Evolutionary conservation across 1,140 invertebrate species (phyloP).

Genomic region (Onthophagus taurus): DNA sequence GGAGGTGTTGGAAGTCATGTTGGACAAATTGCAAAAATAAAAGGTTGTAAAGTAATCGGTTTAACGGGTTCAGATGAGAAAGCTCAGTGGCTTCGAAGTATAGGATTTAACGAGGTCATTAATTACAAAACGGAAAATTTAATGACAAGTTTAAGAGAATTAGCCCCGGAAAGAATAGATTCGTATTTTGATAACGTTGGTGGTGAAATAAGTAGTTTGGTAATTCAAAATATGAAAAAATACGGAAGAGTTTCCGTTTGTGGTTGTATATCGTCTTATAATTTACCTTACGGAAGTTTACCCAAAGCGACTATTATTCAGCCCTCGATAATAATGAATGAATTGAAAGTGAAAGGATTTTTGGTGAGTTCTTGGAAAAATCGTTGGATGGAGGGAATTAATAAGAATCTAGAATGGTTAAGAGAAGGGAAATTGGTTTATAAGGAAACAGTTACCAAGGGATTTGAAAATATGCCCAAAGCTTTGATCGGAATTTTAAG

Average conservation of each 20-base stretch:
- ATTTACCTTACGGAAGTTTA: conserved; percentile 34
- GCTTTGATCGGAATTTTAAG: conserved; percentile 51
- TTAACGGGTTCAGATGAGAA: conserved; percentile 60
- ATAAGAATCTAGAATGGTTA: conserved; percentile 47
- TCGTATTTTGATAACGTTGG: conserved; percentile 68
- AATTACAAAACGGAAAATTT: conserved; percentile 59
- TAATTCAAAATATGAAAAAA: conserved; percentile 53
- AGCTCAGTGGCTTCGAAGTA: conserved; percentile 47
- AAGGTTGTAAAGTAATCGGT: conserved; percentile 58
- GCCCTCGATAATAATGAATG: conserved; percentile 41
- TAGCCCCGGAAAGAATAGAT: conserved; percentile 55
- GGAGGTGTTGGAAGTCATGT: conserved; percentile 56
- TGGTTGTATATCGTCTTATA: conserved; percentile 55
- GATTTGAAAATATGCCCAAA: conserved; percentile 53
- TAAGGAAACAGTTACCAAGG: conserved; percentile 48
- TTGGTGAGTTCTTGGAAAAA: conserved; percentile 41
- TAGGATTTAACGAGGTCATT: conserved; percentile 52
- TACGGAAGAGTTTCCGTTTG: conserved; percentile 54
- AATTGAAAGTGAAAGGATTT: conserved; percentile 54
- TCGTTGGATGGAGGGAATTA: conserved; percentile 44
- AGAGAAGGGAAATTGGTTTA: conserved; percentile 50
- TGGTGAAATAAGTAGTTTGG: conserved; percentile 51
- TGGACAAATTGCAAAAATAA: conserved; percentile 63
- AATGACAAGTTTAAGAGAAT: conserved; percentile 42
- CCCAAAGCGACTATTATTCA: conserved; percentile 44